phyloP scores from a whole-genome alignment of 2,113 vertebrate species.

The Tiliqua scincoides region DNA sequence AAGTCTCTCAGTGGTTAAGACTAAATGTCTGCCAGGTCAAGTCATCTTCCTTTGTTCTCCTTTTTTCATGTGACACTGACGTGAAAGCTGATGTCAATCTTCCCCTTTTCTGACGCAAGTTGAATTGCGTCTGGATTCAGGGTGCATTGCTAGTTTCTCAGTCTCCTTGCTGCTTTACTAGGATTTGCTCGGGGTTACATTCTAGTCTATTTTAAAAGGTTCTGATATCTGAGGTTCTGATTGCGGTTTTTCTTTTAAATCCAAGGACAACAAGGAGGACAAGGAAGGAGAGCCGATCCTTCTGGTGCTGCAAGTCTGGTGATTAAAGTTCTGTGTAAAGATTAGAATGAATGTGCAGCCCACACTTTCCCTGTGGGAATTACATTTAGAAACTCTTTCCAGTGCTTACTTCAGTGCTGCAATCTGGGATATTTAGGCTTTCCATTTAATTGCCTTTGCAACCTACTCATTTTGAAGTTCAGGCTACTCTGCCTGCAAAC shows the following conservation, averaged over 20 bases:
- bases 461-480: neutral
- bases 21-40: conserved; percentile 37
- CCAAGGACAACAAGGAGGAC: conserved; percentile 38
- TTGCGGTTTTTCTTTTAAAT: conserved; percentile 46
- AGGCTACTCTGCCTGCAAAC: conserved; percentile 11
- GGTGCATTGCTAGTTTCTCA: conserved; percentile 32
- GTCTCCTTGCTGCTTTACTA: conserved; percentile 72
- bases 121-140: conserved; percentile 55
- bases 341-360: conserved; percentile 50
- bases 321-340: conserved; percentile 64
- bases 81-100: conserved; percentile 15
- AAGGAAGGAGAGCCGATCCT: conserved; percentile 49
- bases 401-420: neutral
- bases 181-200: conserved; percentile 66
- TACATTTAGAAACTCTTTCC: conserved; percentile 45
- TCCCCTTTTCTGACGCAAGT: conserved; percentile 35
- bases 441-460: conserved; percentile 35
- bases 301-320: conserved; percentile 53
- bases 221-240: conserved; percentile 10
- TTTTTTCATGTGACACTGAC: conserved; percentile 25
- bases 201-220: conserved; percentile 58
- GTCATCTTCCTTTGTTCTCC: conserved; percentile 45
- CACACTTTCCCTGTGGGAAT: conserved; percentile 40
- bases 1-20: neutral
- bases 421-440: conserved; percentile 10